Evolutionary conservation across 1,140 invertebrate species (phyloP).

Genomic region (Hypsibius dujardini): DNA sequence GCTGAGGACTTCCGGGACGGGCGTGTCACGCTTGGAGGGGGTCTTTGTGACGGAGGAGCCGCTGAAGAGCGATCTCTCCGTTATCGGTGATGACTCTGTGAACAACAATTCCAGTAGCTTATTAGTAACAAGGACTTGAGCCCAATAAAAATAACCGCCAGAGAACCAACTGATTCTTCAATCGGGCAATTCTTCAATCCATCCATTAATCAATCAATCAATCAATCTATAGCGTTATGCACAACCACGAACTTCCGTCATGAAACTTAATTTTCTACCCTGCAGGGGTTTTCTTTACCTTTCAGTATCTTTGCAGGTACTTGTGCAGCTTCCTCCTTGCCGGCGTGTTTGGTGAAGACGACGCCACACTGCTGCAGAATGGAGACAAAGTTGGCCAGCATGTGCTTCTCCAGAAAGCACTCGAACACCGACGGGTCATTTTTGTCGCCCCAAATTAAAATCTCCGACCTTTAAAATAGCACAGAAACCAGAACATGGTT

Average conservation of each 20-base stretch:
- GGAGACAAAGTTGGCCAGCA: conserved; percentile 89
- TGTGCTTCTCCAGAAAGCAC: conserved; percentile 98
- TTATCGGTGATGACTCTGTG: too few species aligned
- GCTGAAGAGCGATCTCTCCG: too few species aligned
- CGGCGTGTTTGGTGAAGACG: neutral
- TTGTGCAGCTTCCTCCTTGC: too few species aligned
- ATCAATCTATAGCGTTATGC: too few species aligned
- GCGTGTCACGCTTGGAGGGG: neutral
- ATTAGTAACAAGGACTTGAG: neutral
- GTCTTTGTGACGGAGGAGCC: neutral
- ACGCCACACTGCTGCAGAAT: conserved; percentile 66
- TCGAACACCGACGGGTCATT: conserved; percentile 98
- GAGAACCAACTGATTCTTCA: neutral
- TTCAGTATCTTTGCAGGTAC: too few species aligned
- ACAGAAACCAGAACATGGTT: neutral
- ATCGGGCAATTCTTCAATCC: neutral
- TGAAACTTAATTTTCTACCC: too few species aligned
- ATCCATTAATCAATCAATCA: neutral
- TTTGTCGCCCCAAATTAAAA: conserved; percentile 99
- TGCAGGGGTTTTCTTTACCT: too few species aligned
- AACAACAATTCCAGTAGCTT: neutral
- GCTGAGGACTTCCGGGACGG: neutral
- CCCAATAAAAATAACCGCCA: neutral
- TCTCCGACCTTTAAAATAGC: conserved; percentile 87
- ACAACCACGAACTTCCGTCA: too few species aligned